A percentile compares a stretch with the other conserved stretches of the same genome.
Evolutionary conservation across 2,113 vertebrate genomes (phyloP).

Genomic region (Canis aureus): DNA sequence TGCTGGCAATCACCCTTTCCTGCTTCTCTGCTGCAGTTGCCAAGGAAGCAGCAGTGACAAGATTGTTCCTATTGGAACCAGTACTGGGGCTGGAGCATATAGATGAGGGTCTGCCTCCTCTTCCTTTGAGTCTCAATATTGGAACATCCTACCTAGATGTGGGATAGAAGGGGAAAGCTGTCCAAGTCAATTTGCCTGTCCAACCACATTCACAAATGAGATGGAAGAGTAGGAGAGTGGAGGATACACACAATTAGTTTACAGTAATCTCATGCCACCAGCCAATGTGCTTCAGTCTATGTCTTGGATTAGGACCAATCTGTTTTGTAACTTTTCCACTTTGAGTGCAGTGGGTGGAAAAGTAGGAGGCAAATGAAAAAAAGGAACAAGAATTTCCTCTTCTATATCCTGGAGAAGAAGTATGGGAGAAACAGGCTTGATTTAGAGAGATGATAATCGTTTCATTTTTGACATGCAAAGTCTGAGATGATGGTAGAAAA

Average conservation of each 20-base stretch:
- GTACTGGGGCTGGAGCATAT: background rate
- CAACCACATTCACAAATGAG: background rate
- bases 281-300: background rate
- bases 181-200: background rate
- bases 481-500: background rate
- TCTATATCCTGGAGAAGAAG: background rate
- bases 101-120: background rate
- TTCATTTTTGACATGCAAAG: background rate
- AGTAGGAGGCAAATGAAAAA: background rate
- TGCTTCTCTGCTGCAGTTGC: background rate
- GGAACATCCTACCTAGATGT: background rate
- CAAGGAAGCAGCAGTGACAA: background rate
- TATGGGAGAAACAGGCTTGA: background rate
- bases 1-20: background rate
- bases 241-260: background rate
- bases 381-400: background rate
- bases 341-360: background rate
- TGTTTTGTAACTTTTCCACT: background rate
- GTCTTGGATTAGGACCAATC: background rate
- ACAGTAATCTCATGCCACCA: background rate
- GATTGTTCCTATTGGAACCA: background rate
- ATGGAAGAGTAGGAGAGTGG: background rate
- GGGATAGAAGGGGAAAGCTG: background rate
- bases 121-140: background rate
- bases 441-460: background rate